Evolutionary conservation across 2,797 vertebrate species (phyloP), one percentile per base, ranked within the genome.

Genomic region (Neoniphon sammara): DNA sequence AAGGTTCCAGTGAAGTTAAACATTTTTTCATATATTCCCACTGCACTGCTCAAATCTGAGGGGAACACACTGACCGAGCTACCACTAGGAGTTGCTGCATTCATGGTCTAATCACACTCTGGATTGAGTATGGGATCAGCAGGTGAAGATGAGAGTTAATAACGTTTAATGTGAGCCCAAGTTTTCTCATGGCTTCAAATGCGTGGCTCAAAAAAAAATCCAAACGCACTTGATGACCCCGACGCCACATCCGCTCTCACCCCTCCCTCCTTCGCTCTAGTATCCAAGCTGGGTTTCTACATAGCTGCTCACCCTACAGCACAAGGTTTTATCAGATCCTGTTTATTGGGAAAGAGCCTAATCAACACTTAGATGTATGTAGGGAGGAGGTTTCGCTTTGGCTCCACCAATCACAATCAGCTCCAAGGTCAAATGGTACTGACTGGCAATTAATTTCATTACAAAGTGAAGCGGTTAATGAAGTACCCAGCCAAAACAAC

Each of bases 391-490:
- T 60, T 7, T 20, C 10, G 5, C 31, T 23, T n/a, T 42, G 21
- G 20, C 12, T 44, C n/a, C 21, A 34, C 25, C 17, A 64, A 64
- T 74, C 74, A 82, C 55, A 62, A 78, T 75, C 62, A 65, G 64
- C 73, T 86, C 86, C 91, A 92, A 93, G 89, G 91, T 92, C 89
- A 91, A 82, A 57, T 39, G 27, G 68, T 54, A 64, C 31, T 39
- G 47, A 64, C 54, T 61, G 66, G 34, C 70, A 49, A 73, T 84
- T 71, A 49, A 59, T 86, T 75, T 73, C 5, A 73, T 42, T 44
- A 10, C 46, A 27, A 56, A 59, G 8, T 46, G 44, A 59, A 52
- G 59, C 52, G 47, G 50, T 66, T 30, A 58, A 30, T 27, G 27
- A 60, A 70, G 54, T 9, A 66, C 55, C 57, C 69, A 70, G 57